A percentile compares a stretch with the other conserved stretches of the same genome.
These are phyloP conservation scores for Melanotaenia trifasciata DNA, from an alignment of 2,797 vertebrate species.

Conservation along the genomic window DNA sequence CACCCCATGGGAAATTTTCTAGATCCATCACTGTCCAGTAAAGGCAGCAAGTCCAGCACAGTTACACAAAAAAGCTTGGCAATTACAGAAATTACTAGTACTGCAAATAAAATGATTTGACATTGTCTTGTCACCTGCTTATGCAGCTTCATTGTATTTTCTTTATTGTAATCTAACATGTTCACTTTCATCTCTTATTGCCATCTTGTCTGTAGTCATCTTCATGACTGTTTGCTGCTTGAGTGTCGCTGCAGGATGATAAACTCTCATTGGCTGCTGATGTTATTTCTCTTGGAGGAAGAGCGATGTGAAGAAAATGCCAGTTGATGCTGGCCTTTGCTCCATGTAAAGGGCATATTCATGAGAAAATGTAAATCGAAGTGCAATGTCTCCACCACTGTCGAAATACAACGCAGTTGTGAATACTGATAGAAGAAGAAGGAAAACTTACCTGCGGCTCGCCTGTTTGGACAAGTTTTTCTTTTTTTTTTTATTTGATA, in stretches of 20 bases:
- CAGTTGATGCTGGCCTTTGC: slow-evolving; percentile 56
- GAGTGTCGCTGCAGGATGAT: slow-evolving; percentile 44
- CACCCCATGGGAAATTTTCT: too few species aligned
- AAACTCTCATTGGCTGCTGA: slow-evolving; percentile 32
- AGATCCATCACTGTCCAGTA: not conserved
- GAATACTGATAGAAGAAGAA: slow-evolving; percentile 63
- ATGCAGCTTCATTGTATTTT: slow-evolving; percentile 17
- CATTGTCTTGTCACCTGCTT: not conserved
- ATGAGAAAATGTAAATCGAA: slow-evolving; percentile 65
- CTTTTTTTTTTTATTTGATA: slow-evolving; percentile 33
- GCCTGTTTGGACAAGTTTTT: slow-evolving; percentile 40
- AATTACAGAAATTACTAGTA: not conserved
- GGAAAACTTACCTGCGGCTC: slow-evolving; percentile 61
- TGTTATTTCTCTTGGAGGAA: slow-evolving; percentile 52
- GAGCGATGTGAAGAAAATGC: slow-evolving; percentile 56
- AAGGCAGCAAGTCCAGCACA: not conserved
- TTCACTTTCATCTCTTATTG: slow-evolving; percentile 20
- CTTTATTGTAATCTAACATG: slow-evolving; percentile 31
- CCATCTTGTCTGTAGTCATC: slow-evolving; percentile 39
- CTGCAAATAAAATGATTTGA: not conserved
- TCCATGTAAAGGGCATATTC: slow-evolving; percentile 57
- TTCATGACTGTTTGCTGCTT: slow-evolving; percentile 25
- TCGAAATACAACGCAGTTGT: slow-evolving; percentile 73
- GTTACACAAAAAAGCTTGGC: not conserved
- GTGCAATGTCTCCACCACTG: slow-evolving; percentile 69